Evolutionary conservation across 2,888 invertebrate species (phyloP).

Genomic region (Dascillus cervinus): DNA sequence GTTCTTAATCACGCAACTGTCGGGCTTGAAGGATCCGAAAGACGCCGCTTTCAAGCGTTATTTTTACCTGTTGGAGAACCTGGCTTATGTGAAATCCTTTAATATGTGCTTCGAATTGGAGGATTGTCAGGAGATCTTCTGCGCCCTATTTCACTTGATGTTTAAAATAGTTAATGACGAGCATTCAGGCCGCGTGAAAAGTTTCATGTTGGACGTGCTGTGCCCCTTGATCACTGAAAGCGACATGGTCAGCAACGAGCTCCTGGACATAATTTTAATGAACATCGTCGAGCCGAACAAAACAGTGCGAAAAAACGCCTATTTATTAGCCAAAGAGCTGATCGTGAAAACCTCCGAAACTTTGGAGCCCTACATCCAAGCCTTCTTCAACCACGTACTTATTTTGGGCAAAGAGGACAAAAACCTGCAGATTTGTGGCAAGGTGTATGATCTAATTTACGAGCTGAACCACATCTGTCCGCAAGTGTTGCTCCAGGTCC

Average conservation of each 20-base stretch:
- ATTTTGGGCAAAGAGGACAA: slow-evolving; percentile 88
- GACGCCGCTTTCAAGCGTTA: slow-evolving; percentile 96
- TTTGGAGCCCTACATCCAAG: slow-evolving; percentile 89
- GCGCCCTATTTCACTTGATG: slow-evolving; percentile 85
- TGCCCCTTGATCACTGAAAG: slow-evolving; percentile 92
- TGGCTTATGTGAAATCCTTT: slow-evolving; percentile 96
- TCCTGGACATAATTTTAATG: slow-evolving; percentile 86
- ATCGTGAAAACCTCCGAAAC: slow-evolving; percentile 87
- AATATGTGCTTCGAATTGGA: slow-evolving; percentile 98
- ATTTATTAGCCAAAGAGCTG: slow-evolving; percentile 83
- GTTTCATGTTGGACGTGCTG: slow-evolving; percentile 93
- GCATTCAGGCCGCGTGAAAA: slow-evolving; percentile 92
- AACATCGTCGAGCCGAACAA: slow-evolving; percentile 93
- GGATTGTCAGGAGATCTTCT: slow-evolving; percentile 95
- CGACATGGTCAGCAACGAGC: slow-evolving; percentile 88
- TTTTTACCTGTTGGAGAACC: slow-evolving; percentile 92
- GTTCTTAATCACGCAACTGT: slow-evolving; percentile 88
- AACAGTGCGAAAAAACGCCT: slow-evolving; percentile 82
- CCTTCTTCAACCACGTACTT: slow-evolving; percentile 94
- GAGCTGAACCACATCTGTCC: slow-evolving; percentile 92
- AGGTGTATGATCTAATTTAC: slow-evolving; percentile 93
- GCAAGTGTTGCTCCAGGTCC: slow-evolving; percentile 72
- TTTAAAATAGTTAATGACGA: slow-evolving; percentile 96
- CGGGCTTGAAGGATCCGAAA: slow-evolving; percentile 91
- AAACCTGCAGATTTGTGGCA: slow-evolving; percentile 66